phyloP scores from a whole-genome alignment of 2,113 vertebrate species.

The Glareola pratincola region DNA sequence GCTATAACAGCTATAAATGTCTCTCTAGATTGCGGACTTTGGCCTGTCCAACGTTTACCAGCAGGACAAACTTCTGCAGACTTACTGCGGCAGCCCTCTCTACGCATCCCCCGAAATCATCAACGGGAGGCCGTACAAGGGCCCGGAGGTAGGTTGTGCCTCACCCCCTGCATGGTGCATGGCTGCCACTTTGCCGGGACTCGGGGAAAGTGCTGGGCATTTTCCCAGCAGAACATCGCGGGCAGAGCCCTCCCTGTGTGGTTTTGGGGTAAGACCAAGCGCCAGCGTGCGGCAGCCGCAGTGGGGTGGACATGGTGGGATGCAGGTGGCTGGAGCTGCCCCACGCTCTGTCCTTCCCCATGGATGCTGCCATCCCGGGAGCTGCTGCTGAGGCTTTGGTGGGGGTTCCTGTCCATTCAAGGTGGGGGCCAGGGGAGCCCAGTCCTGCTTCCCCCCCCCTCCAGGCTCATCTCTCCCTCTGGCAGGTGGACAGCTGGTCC shows the following conservation, averaged over 20 bases:
- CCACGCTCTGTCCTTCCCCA: fast-evolving
- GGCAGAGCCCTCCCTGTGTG: neutral
- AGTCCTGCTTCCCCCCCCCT: neutral
- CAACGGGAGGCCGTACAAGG: slow-evolving; percentile 90
- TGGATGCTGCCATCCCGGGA: fast-evolving
- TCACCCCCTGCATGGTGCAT: fast-evolving
- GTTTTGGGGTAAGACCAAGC: neutral
- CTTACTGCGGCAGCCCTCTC: slow-evolving; percentile 92
- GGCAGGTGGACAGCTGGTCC: slow-evolving; percentile 97
- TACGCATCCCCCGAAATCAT: slow-evolving; percentile 96
- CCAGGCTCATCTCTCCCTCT: neutral
- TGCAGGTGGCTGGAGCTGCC: neutral
- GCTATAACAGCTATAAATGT: fast-evolving
- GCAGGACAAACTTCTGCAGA: slow-evolving; percentile 88
- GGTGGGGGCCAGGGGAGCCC: neutral
- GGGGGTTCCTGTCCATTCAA: neutral
- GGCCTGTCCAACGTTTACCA: slow-evolving; percentile 93
- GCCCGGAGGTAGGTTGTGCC: slow-evolving; percentile 76
- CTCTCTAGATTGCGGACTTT: slow-evolving; percentile 91
- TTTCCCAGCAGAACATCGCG: fast-evolving
- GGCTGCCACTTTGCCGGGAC: fast-evolving
- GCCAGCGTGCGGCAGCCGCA: fast-evolving
- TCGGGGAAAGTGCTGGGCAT: fast-evolving
- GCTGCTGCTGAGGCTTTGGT: neutral
- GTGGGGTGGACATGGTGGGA: neutral